Evolutionary conservation across 2,797 vertebrate species (phyloP).

Genomic region (Anomalospiza imberbis): DNA sequence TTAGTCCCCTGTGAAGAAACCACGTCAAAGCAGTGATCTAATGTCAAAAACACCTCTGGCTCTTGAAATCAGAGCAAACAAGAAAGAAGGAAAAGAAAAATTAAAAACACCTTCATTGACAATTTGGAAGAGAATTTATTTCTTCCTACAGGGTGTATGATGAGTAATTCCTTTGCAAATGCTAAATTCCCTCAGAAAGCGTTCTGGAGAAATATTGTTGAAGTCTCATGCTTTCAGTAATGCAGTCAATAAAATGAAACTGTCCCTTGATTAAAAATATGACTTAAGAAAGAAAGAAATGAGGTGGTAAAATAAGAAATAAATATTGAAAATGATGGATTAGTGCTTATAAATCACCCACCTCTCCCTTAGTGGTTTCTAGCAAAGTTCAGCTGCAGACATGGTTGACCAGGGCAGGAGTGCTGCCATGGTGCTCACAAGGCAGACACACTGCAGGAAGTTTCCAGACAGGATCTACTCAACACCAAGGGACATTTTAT

Average conservation of each 20-base stretch:
- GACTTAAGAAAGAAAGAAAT: neutral
- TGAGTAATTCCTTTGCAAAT: slow-evolving; percentile 55
- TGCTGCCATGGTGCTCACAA: neutral
- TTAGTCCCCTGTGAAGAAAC: slow-evolving; percentile 45
- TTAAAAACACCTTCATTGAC: neutral
- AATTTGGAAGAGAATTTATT: slow-evolving; percentile 42
- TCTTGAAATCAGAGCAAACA: slow-evolving; percentile 38
- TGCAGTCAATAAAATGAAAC: neutral
- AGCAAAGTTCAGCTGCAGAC: neutral
- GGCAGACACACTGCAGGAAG: neutral
- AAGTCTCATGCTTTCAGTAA: neutral
- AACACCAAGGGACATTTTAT: neutral
- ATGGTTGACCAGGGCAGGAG: neutral
- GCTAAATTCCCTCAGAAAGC: slow-evolving; percentile 3
- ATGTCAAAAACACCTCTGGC: slow-evolving; percentile 34
- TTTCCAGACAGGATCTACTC: neutral
- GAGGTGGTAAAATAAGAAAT: neutral
- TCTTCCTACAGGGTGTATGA: slow-evolving; percentile 26
- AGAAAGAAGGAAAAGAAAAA: neutral
- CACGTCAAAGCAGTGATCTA: slow-evolving; percentile 42
- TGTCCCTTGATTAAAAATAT: neutral
- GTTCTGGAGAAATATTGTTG: neutral
- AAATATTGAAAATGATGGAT: neutral
- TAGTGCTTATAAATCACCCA: neutral
- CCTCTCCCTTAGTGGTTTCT: neutral